phyloP scores from a whole-genome alignment of 2,797 vertebrate species.

The Sebastiscus albofasciatus region DNA sequence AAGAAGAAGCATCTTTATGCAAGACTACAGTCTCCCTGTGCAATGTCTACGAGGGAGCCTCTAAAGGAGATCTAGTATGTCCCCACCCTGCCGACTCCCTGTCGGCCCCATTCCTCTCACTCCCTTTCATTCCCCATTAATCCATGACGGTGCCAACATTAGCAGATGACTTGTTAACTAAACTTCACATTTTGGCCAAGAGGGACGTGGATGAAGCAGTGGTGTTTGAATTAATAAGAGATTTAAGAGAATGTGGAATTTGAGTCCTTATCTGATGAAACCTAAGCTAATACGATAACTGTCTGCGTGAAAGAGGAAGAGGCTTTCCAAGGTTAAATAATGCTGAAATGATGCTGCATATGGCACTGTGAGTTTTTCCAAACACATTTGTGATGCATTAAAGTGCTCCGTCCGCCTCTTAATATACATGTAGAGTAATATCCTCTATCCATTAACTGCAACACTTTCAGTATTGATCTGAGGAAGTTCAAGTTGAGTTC shows the following conservation, averaged over 20 bases:
- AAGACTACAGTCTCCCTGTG: constrained; percentile 45
- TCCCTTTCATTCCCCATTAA: constrained; percentile 60
- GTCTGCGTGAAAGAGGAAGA: constrained; percentile 41
- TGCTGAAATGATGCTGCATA: constrained; percentile 50
- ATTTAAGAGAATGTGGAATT: constrained; percentile 82
- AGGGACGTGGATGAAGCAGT: constrained; percentile 59
- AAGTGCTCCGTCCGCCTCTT: constrained; percentile 12
- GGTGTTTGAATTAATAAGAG: constrained; percentile 80
- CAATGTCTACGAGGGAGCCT: constrained; percentile 38
- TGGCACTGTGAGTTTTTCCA: constrained; percentile 28
- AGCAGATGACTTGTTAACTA: constrained; percentile 80
- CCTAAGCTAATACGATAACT: constrained; percentile 68
- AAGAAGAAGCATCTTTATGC: constrained; percentile 53
- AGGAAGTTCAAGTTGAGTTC: constrained; percentile 65
- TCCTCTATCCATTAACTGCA: constrained; percentile 43
- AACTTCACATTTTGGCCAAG: constrained; percentile 78
- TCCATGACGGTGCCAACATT: constrained; percentile 66
- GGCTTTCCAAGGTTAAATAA: constrained; percentile 62
- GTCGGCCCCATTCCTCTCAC: constrained; percentile 31
- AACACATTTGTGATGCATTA: constrained; percentile 44
- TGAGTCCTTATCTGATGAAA: constrained; percentile 78
- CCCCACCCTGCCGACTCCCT: constrained; percentile 7
- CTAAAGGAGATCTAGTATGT: constrained; percentile 27
- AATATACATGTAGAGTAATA: constrained; percentile 39
- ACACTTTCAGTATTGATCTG: constrained; percentile 52